Conservation (phyloP, 1,140 invertebrate genomes). For the Bombyx mandarina region DNA sequence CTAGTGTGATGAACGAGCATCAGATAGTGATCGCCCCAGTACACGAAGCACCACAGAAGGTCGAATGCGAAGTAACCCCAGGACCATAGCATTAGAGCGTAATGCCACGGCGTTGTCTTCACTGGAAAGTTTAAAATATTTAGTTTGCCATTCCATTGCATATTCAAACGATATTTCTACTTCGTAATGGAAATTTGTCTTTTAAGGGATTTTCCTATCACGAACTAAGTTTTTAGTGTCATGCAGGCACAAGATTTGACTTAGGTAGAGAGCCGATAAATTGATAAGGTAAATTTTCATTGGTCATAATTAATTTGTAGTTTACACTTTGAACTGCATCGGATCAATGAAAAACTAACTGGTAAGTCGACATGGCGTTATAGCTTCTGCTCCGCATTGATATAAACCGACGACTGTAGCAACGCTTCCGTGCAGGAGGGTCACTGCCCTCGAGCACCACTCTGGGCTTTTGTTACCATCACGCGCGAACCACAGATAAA, state of each 20-base stretch:
- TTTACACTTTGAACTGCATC: no score
- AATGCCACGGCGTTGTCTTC: constrained; percentile 29
- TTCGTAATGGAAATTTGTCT: no score
- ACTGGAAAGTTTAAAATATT: constrained; percentile 23
- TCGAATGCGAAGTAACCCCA: constrained; percentile 74
- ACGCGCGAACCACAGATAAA: constrained; percentile 29
- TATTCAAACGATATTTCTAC: no score
- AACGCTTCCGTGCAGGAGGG: constrained; percentile 57
- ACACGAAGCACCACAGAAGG: constrained; percentile 70
- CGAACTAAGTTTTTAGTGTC: no score
- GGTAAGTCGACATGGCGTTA: constrained; percentile 26
- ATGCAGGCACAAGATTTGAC: no score
- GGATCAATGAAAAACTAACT: constrained; percentile 26
- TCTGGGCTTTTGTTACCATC: constrained; percentile 37
- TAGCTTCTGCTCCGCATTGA: constrained; percentile 43
- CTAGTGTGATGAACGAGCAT: constrained; percentile 72
- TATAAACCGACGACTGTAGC: constrained; percentile 46
- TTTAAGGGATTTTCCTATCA: no score
- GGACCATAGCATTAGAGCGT: constrained; percentile 56
- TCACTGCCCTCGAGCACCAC: constrained; percentile 56
- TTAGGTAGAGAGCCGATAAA: no score
- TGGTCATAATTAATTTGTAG: no score
- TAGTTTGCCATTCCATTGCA: no score
- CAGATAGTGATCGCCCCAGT: constrained; percentile 62
- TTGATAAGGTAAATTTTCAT: no score